These are phyloP conservation scores for Apocheima hispidaria DNA, from an alignment of 2,888 invertebrate genomes.

Conservation along the genomic window DNA sequence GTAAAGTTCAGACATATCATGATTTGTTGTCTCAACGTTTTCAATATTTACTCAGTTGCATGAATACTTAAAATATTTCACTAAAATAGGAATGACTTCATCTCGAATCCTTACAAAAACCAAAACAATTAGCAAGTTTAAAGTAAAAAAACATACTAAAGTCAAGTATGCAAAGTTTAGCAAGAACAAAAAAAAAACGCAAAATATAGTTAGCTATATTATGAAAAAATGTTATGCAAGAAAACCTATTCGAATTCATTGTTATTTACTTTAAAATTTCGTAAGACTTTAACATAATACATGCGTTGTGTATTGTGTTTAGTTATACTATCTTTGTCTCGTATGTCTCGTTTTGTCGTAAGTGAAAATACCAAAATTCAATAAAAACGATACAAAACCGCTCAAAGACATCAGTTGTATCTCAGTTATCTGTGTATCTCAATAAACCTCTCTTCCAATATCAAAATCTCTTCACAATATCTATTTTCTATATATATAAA, in stretches of 20 bases:
- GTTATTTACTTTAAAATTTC: slow-evolving; percentile 6
- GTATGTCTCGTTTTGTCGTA: too few relatives aligned
- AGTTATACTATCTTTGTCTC: slow-evolving; percentile 20
- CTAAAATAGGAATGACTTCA: slow-evolving; percentile 13
- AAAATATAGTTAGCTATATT: too few relatives aligned
- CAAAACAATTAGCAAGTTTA: neutral
- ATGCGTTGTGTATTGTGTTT: slow-evolving; percentile 19
- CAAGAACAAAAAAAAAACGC: too few relatives aligned
- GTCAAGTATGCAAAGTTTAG: too few relatives aligned
- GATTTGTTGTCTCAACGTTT: slow-evolving; percentile 14
- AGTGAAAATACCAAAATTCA: slow-evolving; percentile 29
- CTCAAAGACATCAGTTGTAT: slow-evolving; percentile 33
- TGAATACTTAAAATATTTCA: slow-evolving; percentile 1
- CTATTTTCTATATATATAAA: too few relatives aligned
- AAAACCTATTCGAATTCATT: neutral
- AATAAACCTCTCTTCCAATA: slow-evolving; percentile 27
- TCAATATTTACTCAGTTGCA: slow-evolving; percentile 24
- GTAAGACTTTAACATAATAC: slow-evolving; percentile 16
- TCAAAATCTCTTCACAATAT: too few relatives aligned
- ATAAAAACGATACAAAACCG: slow-evolving; percentile 32
- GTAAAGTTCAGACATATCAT: slow-evolving; percentile 9
- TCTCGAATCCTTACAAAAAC: slow-evolving; percentile 4
- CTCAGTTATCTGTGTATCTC: too few relatives aligned
- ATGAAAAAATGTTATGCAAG: neutral
- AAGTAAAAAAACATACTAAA: neutral